phyloP scores from a whole-genome alignment of 2,113 vertebrate species.

The Sturnus vulgaris region DNA sequence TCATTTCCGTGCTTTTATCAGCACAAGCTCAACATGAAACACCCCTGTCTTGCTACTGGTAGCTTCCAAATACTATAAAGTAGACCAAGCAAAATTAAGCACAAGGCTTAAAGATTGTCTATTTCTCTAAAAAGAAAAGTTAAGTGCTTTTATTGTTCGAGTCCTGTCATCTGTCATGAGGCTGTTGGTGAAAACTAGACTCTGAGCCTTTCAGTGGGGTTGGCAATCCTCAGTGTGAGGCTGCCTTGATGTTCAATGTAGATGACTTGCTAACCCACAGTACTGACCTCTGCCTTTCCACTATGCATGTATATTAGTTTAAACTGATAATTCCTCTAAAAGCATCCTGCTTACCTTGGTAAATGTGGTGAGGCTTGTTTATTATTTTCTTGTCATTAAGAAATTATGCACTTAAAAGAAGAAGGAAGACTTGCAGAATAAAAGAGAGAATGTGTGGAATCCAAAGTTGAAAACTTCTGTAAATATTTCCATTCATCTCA shows the following conservation, averaged over 20 bases:
- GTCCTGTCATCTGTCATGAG: not conserved
- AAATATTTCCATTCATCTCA: not conserved
- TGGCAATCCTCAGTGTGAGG: not conserved
- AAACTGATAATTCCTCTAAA: not conserved
- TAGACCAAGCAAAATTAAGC: not conserved
- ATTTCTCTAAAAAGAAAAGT: not conserved
- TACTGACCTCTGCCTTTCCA: not conserved
- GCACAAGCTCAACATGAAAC: not conserved
- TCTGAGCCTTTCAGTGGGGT: not conserved
- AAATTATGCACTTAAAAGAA: not conserved
- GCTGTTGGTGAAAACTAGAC: not conserved
- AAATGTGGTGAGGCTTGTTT: not conserved
- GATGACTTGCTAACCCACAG: rapidly evolving
- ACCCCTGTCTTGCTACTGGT: not conserved
- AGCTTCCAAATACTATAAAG: not conserved
- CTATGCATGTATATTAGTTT: not conserved
- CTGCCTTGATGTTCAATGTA: not conserved
- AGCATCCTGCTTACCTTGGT: not conserved
- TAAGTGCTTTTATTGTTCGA: not conserved
- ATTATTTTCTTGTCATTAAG: not conserved
- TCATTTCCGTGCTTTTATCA: not conserved
- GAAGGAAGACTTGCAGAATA: not conserved
- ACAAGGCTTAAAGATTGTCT: not conserved
- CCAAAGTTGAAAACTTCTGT: not conserved
- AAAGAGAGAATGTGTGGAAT: not conserved